Evolutionary conservation across 2,888 invertebrate genomes (phyloP), one percentile per base, ranked within the genome.

Genomic region (Drosophila dives): DNA sequence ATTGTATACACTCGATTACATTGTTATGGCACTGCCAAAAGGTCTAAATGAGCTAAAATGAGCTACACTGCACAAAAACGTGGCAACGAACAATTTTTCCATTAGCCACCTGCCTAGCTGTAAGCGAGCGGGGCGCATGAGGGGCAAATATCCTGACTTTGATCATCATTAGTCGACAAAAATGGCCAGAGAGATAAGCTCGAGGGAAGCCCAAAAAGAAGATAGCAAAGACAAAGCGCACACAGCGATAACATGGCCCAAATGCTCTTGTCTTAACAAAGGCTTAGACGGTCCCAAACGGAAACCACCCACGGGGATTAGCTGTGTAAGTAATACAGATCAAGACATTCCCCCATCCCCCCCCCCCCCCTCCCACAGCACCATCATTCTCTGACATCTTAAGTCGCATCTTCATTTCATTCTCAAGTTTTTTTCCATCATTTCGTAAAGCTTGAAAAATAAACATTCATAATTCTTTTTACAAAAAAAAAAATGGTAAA

Each of bases 1-100:
- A 70, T 75, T 83, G 72, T 72, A 76, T 72, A 81, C 84, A 86
- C 83, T 83, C 84, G 86, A 88, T 84, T 88, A 83, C 86, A 72
- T 78, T 86, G 86, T 88, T 80, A 88, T 78, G 70, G 71, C 72
- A 20, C 63, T 40, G 72, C 33, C 75, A 67, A 77, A 74, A 80
- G 72, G 72, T 63, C 75, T 49, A 75, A 68, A 76, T 72, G 72
- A 72, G 40, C 26, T 23, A 65, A 59, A 50, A 45, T 53, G 45
- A 53, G 38, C 36, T 49, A 53, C 6, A 33, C 38, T 33, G 32
- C 15, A 23, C 11, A 40, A 54, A 32, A 59, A 23, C 58, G 45
- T 54, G 32, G 72, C 50, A 34, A 34, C 20, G 3, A 17, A 4
- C 23, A 23, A 34, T 36, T 15, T 36, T 15, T 34, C 33, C 49